A percentile compares a stretch with the other conserved stretches of the same genome.
These are phyloP conservation scores for Agriopis leucophaearia DNA, from an alignment of 2,888 invertebrate species.

Conservation along the genomic window DNA sequence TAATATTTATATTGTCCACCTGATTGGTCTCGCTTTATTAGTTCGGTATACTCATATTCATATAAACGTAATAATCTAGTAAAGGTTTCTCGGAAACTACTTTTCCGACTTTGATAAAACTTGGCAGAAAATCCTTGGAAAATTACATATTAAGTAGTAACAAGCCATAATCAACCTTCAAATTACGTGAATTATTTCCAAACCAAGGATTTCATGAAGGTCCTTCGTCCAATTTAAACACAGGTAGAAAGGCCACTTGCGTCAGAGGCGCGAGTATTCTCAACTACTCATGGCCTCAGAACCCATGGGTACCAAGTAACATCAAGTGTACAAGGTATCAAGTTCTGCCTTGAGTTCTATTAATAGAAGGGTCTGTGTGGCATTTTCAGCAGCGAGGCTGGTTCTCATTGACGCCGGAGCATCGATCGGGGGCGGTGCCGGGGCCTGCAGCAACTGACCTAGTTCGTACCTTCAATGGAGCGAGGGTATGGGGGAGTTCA, in stretches of 20 bases:
- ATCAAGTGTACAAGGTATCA: slow-evolving; percentile 36
- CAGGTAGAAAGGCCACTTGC: slow-evolving; percentile 17
- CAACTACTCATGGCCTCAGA: slow-evolving; percentile 21
- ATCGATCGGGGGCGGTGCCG: slow-evolving; percentile 72
- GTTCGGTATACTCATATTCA: not conserved
- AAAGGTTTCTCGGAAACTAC: not conserved
- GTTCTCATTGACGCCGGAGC: slow-evolving; percentile 74
- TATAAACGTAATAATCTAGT: not conserved
- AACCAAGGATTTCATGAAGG: slow-evolving; percentile 7
- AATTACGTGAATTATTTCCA: slow-evolving; percentile 17
- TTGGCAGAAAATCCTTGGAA: not conserved
- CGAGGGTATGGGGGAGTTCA: slow-evolving; percentile 51
- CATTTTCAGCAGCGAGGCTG: slow-evolving; percentile 56
- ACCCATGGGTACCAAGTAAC: slow-evolving; percentile 33
- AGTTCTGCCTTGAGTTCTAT: slow-evolving; percentile 65
- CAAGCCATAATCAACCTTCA: slow-evolving; percentile 2
- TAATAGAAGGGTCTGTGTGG: slow-evolving; percentile 60
- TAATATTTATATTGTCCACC: not conserved
- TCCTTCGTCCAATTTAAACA: slow-evolving; percentile 18
- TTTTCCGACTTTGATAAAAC: not conserved
- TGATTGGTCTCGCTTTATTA: not conserved
- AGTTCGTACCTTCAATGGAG: slow-evolving; percentile 79
- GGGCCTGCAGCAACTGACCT: slow-evolving; percentile 74
- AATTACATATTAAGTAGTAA: slow-evolving; percentile 1
- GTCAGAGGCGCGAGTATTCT: slow-evolving; percentile 19